A percentile compares a stretch with the other conserved stretches of the same genome.
phyloP scores from a whole-genome alignment of 53 echinoderm and acorn worm species.

The Paracentrotus lividus region DNA sequence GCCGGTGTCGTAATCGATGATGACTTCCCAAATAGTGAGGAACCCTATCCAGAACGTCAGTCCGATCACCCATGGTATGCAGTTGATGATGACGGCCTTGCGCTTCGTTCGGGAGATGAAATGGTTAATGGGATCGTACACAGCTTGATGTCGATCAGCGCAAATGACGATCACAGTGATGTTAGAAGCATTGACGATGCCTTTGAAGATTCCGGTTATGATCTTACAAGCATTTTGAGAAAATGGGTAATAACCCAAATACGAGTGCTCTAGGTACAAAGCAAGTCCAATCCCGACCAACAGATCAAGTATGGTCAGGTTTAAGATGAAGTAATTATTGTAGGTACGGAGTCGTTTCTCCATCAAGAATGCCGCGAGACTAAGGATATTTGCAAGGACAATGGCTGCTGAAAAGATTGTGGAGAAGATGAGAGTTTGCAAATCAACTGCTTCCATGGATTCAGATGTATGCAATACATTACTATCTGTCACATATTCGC shows the following conservation, averaged over 20 bases:
- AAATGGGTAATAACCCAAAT: neutral
- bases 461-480: neutral
- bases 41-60: slow-evolving; percentile 23
- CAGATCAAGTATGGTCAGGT: slow-evolving; percentile 8
- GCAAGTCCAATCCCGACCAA: neutral
- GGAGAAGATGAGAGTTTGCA: neutral
- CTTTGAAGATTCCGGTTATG: neutral
- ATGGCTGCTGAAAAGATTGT: neutral
- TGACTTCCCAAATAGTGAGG: slow-evolving; percentile 44
- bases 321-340: slow-evolving; percentile 43
- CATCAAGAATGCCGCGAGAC: neutral
- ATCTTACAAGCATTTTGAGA: neutral
- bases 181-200: slow-evolving; percentile 29
- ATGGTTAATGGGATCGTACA: slow-evolving; percentile 59
- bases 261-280: neutral
- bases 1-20: slow-evolving; percentile 31
- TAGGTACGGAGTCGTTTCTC: slow-evolving; percentile 40
- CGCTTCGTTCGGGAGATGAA: slow-evolving; percentile 16
- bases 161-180: slow-evolving; percentile 41
- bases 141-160: slow-evolving; percentile 17
- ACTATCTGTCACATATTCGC: neutral
- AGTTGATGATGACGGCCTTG: slow-evolving; percentile 42
- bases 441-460: neutral
- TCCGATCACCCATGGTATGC: slow-evolving; percentile 12
- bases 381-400: neutral